Percentiles rank a stretch among this genome's conserved stretches.
Conservation (phyloP, 2,113 vertebrate genomes). For the Chitala chitala region DNA sequence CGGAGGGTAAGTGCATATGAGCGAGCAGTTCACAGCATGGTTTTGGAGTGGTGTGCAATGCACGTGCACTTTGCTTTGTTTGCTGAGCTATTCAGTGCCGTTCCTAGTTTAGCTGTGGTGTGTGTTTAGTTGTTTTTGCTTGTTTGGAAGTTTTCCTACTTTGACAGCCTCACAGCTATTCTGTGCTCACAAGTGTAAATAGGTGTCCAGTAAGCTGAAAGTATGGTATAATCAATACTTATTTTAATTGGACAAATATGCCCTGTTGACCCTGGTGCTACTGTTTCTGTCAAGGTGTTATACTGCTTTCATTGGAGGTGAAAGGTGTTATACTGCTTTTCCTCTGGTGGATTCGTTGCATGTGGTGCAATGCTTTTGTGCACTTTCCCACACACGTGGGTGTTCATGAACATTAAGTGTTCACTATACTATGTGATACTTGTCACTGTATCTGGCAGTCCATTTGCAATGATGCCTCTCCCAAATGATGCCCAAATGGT, state of each 20-base stretch:
- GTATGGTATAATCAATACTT: background rate
- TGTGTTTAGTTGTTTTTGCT: background rate
- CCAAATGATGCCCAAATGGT: background rate
- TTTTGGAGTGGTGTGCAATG: background rate
- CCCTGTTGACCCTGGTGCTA: background rate
- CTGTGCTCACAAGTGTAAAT: background rate
- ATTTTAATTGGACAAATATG: background rate
- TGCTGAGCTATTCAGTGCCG: background rate
- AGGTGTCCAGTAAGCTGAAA: background rate
- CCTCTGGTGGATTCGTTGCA: background rate
- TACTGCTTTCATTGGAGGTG: background rate
- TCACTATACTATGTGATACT: constrained; percentile 16
- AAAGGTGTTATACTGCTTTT: no score
- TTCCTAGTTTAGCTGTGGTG: background rate
- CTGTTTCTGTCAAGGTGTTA: background rate
- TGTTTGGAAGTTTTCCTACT: background rate
- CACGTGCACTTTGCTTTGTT: background rate
- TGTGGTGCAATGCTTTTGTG: constrained; percentile 1
- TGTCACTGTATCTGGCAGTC: constrained; percentile 23
- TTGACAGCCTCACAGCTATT: background rate
- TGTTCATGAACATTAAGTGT: background rate
- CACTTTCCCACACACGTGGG: background rate
- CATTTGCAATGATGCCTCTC: background rate
- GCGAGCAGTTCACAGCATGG: constrained; percentile 4
- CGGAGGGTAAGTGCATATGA: constrained; percentile 32